phyloP scores from a whole-genome alignment of 1,140 invertebrate species.

The Globodera ellingtonae region DNA sequence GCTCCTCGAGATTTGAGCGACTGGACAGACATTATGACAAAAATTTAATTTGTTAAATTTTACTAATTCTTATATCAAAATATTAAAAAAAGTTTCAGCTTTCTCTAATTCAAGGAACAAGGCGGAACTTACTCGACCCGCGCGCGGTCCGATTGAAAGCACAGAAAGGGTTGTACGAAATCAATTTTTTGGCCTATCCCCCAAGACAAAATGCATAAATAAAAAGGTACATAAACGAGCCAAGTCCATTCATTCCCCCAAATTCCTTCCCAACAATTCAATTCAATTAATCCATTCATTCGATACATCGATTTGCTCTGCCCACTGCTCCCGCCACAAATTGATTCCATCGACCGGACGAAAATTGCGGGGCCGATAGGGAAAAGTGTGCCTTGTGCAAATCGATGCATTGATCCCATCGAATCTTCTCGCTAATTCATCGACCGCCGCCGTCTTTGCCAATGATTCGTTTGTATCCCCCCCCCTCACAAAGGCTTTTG shows the following conservation, averaged over 20 bases:
- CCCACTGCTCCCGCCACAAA: not conserved
- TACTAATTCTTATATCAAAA: no score
- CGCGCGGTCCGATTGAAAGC: no score
- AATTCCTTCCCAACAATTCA: no score
- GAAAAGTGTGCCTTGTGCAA: not conserved
- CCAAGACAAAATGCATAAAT: no score
- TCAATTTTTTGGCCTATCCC: no score
- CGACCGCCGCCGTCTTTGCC: not conserved
- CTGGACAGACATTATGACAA: no score
- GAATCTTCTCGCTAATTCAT: not conserved
- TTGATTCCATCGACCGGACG: conserved; percentile 1
- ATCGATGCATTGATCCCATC: conserved; percentile 4
- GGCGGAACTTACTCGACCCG: no score
- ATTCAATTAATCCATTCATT: conserved; percentile 16
- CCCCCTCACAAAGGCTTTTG: not conserved
- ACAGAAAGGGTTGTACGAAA: no score
- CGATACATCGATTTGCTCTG: not conserved
- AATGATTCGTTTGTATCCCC: not conserved
- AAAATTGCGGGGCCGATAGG: not conserved
- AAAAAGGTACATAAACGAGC: not conserved
- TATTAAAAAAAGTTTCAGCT: no score
- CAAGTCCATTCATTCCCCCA: not conserved
- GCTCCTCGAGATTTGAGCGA: no score
- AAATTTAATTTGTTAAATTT: no score
- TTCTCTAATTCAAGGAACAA: no score